Evolutionary conservation across 2,888 invertebrate species (phyloP).

Genomic region (Chaitophorus viminalis): DNA sequence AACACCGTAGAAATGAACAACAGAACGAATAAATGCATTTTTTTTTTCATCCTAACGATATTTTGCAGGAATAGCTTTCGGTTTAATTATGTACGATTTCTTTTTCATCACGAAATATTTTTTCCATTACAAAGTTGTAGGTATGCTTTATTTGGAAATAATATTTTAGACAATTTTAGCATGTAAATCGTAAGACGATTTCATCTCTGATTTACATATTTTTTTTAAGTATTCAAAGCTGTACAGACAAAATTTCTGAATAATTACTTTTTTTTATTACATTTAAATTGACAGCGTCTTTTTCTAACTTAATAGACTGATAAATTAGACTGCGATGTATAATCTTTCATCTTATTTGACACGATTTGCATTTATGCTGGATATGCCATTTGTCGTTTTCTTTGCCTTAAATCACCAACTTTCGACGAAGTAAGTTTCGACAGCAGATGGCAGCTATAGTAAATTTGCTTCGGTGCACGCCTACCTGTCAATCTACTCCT

Average conservation of each 20-base stretch:
- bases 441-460: not conserved
- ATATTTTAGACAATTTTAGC: not conserved
- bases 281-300: not conserved
- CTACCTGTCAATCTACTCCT: constrained; percentile 15
- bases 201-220: not conserved
- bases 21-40: not conserved
- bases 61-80: not conserved
- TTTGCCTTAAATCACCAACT: constrained; percentile 19
- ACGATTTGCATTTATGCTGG: not conserved
- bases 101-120: not conserved
- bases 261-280: not conserved
- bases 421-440: constrained; percentile 4
- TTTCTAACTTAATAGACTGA: too few relatives aligned
- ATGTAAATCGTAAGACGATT: not conserved
- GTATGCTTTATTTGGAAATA: not conserved
- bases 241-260: too few relatives aligned
- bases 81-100: not conserved
- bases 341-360: not conserved
- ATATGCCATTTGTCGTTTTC: not conserved
- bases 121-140: not conserved
- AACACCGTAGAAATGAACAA: not conserved
- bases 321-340: too few relatives aligned
- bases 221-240: too few relatives aligned
- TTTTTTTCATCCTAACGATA: not conserved
- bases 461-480: not conserved